A percentile compares a stretch with the other conserved stretches of the same genome.
phyloP scores from a whole-genome alignment of 2,888 invertebrate genomes.

The Lasioglossum pauxillum region DNA sequence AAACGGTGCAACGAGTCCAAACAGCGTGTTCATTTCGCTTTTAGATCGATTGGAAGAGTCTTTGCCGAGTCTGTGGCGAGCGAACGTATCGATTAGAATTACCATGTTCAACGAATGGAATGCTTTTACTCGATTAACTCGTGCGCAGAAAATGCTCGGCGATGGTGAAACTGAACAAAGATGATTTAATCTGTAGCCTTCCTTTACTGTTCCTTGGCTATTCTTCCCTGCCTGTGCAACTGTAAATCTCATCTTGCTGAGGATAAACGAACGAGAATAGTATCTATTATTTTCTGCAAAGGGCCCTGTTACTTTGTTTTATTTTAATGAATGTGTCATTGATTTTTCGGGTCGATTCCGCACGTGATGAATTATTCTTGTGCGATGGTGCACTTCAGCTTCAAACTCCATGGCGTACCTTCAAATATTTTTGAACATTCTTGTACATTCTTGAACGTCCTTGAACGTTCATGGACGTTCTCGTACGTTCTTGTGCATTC shows the following conservation, averaged over 20 bases:
- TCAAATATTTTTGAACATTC: too few species aligned
- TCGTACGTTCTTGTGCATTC: too few species aligned
- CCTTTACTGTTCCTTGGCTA: neutral
- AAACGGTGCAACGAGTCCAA: neutral
- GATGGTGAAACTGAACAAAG: neutral
- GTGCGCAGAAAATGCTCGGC: neutral
- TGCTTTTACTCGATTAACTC: slow-evolving; percentile 7
- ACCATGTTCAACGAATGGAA: slow-evolving; percentile 1
- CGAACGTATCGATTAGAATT: neutral
- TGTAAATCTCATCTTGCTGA: neutral
- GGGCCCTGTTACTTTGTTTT: too few species aligned
- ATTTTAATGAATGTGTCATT: too few species aligned
- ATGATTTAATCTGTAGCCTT: neutral
- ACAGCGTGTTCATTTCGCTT: neutral
- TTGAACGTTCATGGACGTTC: too few species aligned
- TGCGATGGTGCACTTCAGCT: too few species aligned
- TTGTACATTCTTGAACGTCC: too few species aligned
- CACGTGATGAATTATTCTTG: too few species aligned
- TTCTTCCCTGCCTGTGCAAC: neutral
- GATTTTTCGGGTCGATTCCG: too few species aligned
- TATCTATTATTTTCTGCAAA: too few species aligned
- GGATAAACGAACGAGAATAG: too few species aligned
- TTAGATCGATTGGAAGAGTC: neutral
- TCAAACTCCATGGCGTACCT: too few species aligned
- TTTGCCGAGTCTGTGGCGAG: neutral